Conservation (phyloP, 1,140 invertebrate species). For the Atopsyche davidsoni region DNA sequence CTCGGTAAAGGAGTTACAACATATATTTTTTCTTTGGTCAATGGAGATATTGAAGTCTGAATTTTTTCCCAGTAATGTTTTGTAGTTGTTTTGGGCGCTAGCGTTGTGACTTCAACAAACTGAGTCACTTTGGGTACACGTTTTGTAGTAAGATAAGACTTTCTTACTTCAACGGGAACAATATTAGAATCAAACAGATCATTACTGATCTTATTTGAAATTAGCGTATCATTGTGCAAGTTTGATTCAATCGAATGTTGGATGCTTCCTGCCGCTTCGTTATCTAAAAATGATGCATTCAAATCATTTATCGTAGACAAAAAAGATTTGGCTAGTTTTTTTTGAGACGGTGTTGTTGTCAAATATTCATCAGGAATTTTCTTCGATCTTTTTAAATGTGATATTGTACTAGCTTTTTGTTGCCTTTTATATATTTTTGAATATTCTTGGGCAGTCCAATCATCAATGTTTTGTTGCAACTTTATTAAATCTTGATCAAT, state of each 20-base stretch:
- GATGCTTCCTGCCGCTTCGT: conserved; percentile 52
- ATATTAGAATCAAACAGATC: conserved; percentile 16
- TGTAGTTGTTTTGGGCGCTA: conserved; percentile 35
- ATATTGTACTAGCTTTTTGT: conserved; percentile 47
- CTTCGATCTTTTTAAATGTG: conserved; percentile 57
- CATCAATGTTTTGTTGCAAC: conserved; percentile 75
- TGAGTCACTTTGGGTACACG: conserved; percentile 14
- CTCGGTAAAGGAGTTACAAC: conserved; percentile 66
- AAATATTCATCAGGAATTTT: conserved; percentile 71
- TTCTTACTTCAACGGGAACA: conserved; percentile 2
- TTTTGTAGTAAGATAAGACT: conserved; percentile 15
- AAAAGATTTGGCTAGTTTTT: conserved; percentile 20
- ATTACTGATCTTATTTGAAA: conserved; percentile 28
- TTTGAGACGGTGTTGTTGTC: conserved; percentile 51
- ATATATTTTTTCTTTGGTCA: conserved; percentile 70
- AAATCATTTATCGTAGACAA: conserved; percentile 32
- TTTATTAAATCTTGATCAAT: conserved; percentile 63
- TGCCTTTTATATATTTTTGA: conserved; percentile 46
- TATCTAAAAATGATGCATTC: conserved; percentile 45
- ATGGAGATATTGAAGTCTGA: conserved; percentile 61
- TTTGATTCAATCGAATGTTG: conserved; percentile 42
- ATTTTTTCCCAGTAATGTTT: conserved; percentile 56
- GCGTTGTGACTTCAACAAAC: conserved; percentile 18
- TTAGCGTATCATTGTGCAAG: conserved; percentile 33
- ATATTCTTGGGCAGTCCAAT: conserved; percentile 76